Evolutionary conservation across 2,113 vertebrate species (phyloP).

Genomic region (Menura novaehollandiae): DNA sequence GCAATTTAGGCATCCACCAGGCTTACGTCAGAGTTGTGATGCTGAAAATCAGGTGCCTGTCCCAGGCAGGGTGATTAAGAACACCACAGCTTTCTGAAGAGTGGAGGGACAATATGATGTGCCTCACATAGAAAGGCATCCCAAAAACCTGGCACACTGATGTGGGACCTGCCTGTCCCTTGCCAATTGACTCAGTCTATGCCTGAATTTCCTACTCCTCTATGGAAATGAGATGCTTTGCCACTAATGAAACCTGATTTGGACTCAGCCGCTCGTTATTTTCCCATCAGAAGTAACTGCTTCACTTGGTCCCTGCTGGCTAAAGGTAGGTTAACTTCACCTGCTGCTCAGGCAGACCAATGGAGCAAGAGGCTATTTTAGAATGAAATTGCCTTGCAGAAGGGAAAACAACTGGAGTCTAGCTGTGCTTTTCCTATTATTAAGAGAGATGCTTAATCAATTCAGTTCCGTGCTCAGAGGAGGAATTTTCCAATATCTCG

Average conservation of each 20-base stretch:
- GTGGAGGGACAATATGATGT: not conserved
- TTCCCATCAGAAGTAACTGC: not conserved
- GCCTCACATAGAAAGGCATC: not conserved
- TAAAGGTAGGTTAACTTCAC: not conserved
- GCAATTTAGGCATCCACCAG: not conserved
- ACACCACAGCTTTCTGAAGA: accelerated
- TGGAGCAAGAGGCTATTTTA: not conserved
- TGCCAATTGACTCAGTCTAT: not conserved
- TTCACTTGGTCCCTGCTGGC: not conserved
- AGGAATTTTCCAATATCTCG: not conserved
- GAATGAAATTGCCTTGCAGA: not conserved
- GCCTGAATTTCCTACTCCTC: not conserved
- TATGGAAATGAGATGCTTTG: not conserved
- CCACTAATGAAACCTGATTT: not conserved
- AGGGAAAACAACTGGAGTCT: not conserved
- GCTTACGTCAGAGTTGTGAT: not conserved
- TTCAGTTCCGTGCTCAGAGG: not conserved
- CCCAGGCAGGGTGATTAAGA: not conserved
- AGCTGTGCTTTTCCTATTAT: not conserved
- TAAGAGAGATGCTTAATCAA: not conserved
- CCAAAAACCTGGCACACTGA: not conserved
- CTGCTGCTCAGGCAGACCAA: not conserved
- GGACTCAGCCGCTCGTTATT: not conserved
- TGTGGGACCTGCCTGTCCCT: not conserved
- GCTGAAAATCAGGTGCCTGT: not conserved